These are phyloP conservation scores for Liopterus haemorrhoidalis DNA, from an alignment of 2,888 invertebrate species.

Conservation along the genomic window DNA sequence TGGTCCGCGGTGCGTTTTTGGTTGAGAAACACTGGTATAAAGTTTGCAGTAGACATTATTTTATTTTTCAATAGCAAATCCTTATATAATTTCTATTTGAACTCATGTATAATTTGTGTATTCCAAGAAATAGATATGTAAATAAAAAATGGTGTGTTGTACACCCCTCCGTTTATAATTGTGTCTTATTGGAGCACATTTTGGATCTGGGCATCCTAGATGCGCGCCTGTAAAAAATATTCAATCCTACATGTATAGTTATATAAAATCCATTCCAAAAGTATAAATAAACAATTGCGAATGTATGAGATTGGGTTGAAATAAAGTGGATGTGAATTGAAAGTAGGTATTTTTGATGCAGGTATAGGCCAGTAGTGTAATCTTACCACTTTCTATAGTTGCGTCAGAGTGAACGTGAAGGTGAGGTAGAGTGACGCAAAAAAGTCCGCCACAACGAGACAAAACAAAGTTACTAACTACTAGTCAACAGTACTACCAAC, in stretches of 20 bases:
- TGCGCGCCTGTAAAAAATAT: constrained; percentile 14
- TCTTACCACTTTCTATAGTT: constrained; percentile 49
- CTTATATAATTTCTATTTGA: too few species aligned
- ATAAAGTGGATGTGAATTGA: constrained; percentile 25
- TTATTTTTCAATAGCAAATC: too few species aligned
- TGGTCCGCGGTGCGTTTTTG: too few species aligned
- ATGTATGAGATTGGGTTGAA: constrained; percentile 17
- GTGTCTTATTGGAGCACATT: neutral
- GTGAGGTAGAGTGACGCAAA: constrained; percentile 46
- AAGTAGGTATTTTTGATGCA: constrained; percentile 25
- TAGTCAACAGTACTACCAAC: constrained; percentile 36
- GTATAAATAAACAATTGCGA: constrained; percentile 12
- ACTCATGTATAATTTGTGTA: too few species aligned
- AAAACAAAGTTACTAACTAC: constrained; percentile 49
- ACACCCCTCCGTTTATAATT: too few species aligned
- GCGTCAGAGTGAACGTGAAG: constrained; percentile 45
- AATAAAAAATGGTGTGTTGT: too few species aligned
- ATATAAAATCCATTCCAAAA: constrained; percentile 9
- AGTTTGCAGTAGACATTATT: too few species aligned
- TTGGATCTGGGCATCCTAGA: constrained; percentile 14
- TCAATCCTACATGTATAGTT: neutral
- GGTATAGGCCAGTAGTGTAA: constrained; percentile 42
- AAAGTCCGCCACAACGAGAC: constrained; percentile 48
- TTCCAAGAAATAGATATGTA: too few species aligned
- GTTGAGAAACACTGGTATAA: too few species aligned